Conservation (phyloP, 2,797 vertebrate genomes). For the Coracias cyanogaster region DNA sequence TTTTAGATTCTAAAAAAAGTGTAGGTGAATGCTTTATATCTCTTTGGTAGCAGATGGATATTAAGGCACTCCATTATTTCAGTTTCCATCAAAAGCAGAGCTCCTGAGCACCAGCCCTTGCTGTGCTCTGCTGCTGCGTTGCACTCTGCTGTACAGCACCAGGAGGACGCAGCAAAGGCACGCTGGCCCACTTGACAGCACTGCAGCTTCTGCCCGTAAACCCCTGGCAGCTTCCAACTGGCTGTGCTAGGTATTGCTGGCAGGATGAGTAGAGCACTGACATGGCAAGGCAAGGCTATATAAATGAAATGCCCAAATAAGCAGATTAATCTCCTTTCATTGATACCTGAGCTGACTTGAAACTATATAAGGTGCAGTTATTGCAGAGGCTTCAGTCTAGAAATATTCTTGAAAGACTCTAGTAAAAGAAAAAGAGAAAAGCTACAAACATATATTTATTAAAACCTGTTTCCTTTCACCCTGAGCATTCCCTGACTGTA, state of each 20-base stretch:
- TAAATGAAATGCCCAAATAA: neutral
- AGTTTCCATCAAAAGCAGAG: neutral
- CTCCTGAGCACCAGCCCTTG: neutral
- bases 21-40: neutral
- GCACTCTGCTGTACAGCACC: neutral
- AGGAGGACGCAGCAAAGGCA: fast-evolving
- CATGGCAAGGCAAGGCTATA: neutral
- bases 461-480: neutral
- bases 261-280: neutral
- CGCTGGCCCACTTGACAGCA: neutral
- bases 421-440: neutral
- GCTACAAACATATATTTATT: neutral
- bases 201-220: neutral
- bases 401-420: neutral
- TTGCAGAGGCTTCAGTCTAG: neutral
- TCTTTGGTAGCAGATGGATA: neutral
- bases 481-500: neutral
- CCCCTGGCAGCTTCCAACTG: neutral
- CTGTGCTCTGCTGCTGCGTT: neutral
- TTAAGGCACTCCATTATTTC: neutral
- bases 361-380: neutral
- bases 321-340: neutral
- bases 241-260: no score
- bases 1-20: neutral
- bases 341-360: neutral